Percentiles rank a stretch among this genome's conserved stretches.
Conservation (phyloP, 35 echinoderm and acorn worm species). For the Stichopus chloronotus region DNA sequence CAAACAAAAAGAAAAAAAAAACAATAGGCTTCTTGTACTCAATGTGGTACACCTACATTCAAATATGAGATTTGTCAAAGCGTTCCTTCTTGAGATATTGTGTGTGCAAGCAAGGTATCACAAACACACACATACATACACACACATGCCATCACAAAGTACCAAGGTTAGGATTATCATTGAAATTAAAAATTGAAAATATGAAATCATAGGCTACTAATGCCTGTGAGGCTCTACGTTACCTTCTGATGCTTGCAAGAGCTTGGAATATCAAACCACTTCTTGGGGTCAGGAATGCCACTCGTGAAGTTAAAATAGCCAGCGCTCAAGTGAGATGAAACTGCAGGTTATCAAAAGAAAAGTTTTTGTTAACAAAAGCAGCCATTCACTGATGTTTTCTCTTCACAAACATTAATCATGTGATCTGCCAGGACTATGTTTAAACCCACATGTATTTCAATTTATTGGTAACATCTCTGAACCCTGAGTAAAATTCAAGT, state of each 20-base stretch:
- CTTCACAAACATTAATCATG: background rate
- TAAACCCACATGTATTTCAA: background rate
- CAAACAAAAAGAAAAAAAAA: no score
- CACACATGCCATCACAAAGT: no score
- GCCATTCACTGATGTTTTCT: no score
- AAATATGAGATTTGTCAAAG: no score
- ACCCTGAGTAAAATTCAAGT: background rate
- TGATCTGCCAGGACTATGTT: background rate
- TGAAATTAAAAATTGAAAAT: no score
- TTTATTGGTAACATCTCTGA: background rate
- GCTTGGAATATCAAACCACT: background rate
- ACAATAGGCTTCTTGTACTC: no score
- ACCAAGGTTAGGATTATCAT: no score
- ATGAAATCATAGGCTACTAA: no score
- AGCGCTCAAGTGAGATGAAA: background rate
- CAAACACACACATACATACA: no score
- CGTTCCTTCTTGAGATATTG: no score
- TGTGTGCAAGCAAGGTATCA: no score
- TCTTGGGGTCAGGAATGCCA: background rate
- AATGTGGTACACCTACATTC: no score
- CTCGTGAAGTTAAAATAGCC: background rate
- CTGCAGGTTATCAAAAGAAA: background rate
- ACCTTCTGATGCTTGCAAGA: background rate
- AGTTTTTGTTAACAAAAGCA: background rate
- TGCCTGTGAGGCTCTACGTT: background rate